A percentile compares a stretch with the other conserved stretches of the same genome.
Evolutionary conservation across 2,113 vertebrate species (phyloP).

Genomic region (Stomatorhinus ivindoensis): DNA sequence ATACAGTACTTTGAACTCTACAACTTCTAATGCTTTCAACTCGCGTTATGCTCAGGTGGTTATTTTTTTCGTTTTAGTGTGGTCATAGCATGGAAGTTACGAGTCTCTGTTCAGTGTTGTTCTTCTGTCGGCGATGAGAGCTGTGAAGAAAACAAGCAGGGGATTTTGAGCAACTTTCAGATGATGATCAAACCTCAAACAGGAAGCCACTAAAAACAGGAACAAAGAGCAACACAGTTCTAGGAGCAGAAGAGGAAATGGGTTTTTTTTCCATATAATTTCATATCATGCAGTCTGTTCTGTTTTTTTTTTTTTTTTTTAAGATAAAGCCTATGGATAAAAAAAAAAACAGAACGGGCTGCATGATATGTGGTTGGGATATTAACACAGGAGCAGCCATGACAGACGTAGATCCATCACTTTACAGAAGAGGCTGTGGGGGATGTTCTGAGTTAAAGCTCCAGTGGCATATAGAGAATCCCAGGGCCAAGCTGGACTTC

Average conservation of each 20-base stretch:
- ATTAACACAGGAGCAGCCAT: not conserved
- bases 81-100: not conserved
- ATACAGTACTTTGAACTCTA: not conserved
- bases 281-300: too few species aligned
- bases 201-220: constrained; percentile 5
- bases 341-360: not conserved
- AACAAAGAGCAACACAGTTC: not conserved
- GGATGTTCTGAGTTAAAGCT: not conserved
- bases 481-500: not conserved
- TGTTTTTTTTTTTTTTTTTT: too few species aligned
- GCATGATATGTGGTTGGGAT: not conserved
- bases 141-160: not conserved
- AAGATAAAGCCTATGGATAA: not conserved
- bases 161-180: constrained; percentile 3
- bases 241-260: not conserved
- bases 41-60: not conserved
- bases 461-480: not conserved
- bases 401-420: not conserved
- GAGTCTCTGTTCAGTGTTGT: not conserved
- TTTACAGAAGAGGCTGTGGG: not conserved
- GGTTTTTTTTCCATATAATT: too few species aligned
- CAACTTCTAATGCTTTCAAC: not conserved
- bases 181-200: not conserved
- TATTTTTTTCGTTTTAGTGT: not conserved
- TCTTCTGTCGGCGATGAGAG: not conserved